Evolutionary conservation across 2,113 vertebrate genomes (phyloP), one percentile per base, ranked within the genome.

Genomic region (Coturnix japonica): DNA sequence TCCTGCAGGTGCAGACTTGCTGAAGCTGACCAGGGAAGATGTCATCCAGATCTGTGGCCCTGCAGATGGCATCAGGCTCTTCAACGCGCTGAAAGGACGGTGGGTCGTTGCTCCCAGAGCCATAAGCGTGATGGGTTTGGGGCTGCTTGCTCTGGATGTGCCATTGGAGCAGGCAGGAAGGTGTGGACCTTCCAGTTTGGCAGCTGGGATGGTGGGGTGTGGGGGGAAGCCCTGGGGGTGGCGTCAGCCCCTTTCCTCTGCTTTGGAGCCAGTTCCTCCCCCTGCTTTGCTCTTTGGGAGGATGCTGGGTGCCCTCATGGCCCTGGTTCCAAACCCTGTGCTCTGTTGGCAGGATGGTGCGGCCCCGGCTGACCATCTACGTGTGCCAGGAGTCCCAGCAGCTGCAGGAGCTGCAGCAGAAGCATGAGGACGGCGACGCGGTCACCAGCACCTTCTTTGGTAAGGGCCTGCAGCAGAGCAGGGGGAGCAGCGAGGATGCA

Each of bases 21-120:
- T 99, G 97, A 99, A 99, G 97, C 97, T 99, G 93, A 99, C 99
- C 33, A 98, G 99, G 66, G 99, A 99, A 83, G 99, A 99, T 9
- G 98, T 99, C 46, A 99, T 99, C 96, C 99, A 99, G 97, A 99
- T 99, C 96, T 99, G 99, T n/a, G 99, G 99, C 49, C 99, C 99
- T 28, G 99, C 99, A 7, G 99, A 99, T 51, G 99, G 99, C 74
- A 99, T 99, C 91, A 96, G 99, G 90, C 98, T 99, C 84, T 99
- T 99, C 96, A 99, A 99, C 63, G 98, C 99, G 2, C 97, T 99
- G 15, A 99, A 99, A 93, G 99, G 98, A 92, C 97, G 99, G 99
- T 99, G 87, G 31, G 98, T 96, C 39, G 69, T 65, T 33, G 78
- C 72, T 47, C 56, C 37, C 33, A 2, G 3, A 7, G 33, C 2